Evolutionary conservation across 2,113 vertebrate genomes (phyloP).

Genomic region (Monopterus albus): DNA sequence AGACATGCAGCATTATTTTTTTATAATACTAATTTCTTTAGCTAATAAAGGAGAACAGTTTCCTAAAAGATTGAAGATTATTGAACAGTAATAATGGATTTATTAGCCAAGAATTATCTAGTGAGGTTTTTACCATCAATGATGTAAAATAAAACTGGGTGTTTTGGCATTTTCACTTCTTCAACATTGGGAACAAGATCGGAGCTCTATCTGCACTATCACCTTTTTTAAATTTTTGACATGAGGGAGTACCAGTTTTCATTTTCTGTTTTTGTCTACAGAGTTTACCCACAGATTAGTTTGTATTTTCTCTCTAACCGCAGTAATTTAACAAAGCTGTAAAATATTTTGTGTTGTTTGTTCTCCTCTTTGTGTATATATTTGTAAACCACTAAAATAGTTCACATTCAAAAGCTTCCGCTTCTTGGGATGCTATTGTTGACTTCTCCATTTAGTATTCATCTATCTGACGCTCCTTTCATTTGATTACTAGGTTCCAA

Average conservation of each 20-base stretch:
- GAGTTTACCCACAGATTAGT: constrained; percentile 5
- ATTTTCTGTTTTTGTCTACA: background rate
- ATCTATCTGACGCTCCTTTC: constrained; percentile 59
- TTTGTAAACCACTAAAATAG: constrained; percentile 35
- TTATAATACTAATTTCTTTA: no score
- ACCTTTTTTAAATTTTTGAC: constrained; percentile 7
- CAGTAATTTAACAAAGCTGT: constrained; percentile 30
- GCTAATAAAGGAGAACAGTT: no score
- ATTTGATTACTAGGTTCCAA: constrained; percentile 72
- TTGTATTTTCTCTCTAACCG: constrained; percentile 15
- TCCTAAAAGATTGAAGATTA: no score
- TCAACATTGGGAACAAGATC: no score
- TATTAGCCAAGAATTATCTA: no score
- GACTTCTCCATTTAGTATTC: constrained; percentile 58
- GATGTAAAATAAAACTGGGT: no score
- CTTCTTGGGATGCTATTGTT: constrained; percentile 44
- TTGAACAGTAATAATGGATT: no score
- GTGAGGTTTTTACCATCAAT: no score
- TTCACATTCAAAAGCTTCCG: constrained; percentile 28
- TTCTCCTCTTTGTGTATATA: constrained; percentile 51
- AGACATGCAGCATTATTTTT: no score
- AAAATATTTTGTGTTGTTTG: constrained; percentile 35
- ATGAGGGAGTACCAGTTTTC: background rate
- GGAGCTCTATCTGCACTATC: no score
- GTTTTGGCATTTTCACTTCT: no score